Base-by-base conservation (phyloP, 2,888 invertebrate genomes). In the Eristalis intricaria region DNA sequence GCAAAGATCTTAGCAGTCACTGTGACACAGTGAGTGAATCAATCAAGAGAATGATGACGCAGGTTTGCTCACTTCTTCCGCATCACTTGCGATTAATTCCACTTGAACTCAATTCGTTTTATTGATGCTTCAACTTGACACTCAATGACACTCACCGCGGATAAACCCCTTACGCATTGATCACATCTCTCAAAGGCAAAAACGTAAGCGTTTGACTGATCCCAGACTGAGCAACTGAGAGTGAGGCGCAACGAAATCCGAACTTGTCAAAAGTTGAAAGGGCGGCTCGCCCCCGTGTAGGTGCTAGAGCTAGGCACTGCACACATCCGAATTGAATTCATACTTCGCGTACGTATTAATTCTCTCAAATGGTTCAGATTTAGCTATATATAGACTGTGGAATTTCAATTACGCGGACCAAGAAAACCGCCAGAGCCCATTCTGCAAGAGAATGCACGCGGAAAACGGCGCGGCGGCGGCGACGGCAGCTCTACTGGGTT, bases 311-410 rank as follows among this genome's bases (percentile, higher is more conserved):
- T 32, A 32, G 8, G 32, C 32, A 32, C 10, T 32, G 43, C 43
- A n/a, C n/a, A 19, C 15, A 15, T 4, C 43, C 43, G 43, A 43
- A 71, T 65, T 65, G 65, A 71, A 71, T 58, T 68, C 61, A 64
- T 40, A 64, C 63, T 64, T 63, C 19, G 50, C n/a, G 50, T 19
- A 8, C 50, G 8, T 50, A 10, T 50, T 40, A 78, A 71, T 77
- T 63, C 50, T 13, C 73, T 68, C 22, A 64, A 85, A 81, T 85
- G 77, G 81, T 81, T 76, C 68, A 81, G 63, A 32, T 15, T 68
- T 13, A 58, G 50, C 77, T 85, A 85, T 85, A 81, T 73, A 77
- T 85, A 85, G 73, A 76, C 32, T 69, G 76, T 68, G 73, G 81
- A 85, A 81, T 81, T 77, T 15, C 63, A 81, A 85, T 84, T 76